These are phyloP conservation scores for Tapirus terrestris DNA, from an alignment of 2,113 vertebrate species.

Conservation along the genomic window DNA sequence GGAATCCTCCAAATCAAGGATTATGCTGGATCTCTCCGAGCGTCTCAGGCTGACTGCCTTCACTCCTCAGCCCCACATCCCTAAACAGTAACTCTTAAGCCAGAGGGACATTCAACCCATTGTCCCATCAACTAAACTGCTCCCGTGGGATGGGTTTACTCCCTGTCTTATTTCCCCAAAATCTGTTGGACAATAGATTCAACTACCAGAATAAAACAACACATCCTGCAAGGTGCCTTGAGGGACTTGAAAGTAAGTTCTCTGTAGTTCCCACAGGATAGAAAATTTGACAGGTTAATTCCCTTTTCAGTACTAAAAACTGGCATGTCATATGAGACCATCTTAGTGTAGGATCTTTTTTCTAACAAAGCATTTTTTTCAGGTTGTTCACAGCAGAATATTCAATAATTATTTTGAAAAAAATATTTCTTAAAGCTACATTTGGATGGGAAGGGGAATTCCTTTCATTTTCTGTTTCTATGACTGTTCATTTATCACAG, in stretches of 20 bases:
- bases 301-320: neutral
- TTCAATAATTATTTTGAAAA: constrained; percentile 6
- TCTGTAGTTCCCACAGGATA: neutral
- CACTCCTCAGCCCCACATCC: neutral
- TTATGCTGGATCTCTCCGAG: neutral
- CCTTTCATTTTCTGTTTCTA: neutral
- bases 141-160: neutral
- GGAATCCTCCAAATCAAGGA: neutral
- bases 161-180: neutral
- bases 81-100: neutral
- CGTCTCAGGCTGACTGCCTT: neutral
- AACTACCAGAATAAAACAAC: neutral
- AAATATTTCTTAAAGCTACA: neutral
- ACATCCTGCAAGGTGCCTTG: neutral
- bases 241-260: neutral
- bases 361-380: constrained; percentile 13
- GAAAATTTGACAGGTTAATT: neutral
- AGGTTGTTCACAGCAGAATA: neutral
- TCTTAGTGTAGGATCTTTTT: neutral
- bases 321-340: neutral
- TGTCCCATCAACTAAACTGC: neutral
- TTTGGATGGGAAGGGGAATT: neutral
- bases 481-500: neutral
- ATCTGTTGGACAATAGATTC: neutral
- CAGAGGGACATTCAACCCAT: neutral